Evolutionary conservation across 2,888 invertebrate genomes (phyloP).

Genomic region (Troides aeacus): DNA sequence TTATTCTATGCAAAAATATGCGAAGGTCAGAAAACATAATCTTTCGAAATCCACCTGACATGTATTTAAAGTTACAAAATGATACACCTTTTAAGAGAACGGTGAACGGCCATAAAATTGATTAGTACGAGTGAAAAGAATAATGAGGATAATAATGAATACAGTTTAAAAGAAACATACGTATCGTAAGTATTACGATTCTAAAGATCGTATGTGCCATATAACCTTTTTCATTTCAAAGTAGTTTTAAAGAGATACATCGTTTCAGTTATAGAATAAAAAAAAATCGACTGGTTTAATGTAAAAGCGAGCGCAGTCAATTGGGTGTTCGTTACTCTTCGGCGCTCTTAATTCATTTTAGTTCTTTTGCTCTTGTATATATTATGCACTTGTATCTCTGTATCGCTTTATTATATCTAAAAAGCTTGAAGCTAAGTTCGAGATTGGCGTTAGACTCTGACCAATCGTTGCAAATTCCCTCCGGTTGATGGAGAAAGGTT

Average conservation of each 20-base stretch:
- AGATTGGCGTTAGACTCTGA: constrained; percentile 35
- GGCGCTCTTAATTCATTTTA: constrained; percentile 26
- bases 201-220: constrained; percentile 11
- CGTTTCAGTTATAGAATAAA: constrained; percentile 23
- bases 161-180: constrained; percentile 11
- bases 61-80: constrained; percentile 7
- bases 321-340: constrained; percentile 26
- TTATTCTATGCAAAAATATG: neutral
- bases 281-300: constrained; percentile 26
- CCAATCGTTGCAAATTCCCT: constrained; percentile 36
- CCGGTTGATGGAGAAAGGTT: neutral
- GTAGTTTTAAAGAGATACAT: constrained; percentile 28
- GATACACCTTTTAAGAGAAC: constrained; percentile 3
- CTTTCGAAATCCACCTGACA: neutral
- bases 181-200: neutral
- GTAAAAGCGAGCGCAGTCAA: constrained; percentile 25
- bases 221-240: constrained; percentile 17
- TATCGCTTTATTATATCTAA: constrained; percentile 34
- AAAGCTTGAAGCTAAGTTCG: constrained; percentile 34
- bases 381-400: constrained; percentile 32
- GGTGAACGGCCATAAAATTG: constrained; percentile 13
- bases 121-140: constrained; percentile 11
- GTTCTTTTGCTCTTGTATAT: constrained; percentile 29
- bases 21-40: constrained; percentile 11
- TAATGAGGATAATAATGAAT: constrained; percentile 20